These are phyloP conservation scores for Hypsibius dujardini DNA, from an alignment of 1,140 invertebrate species.

Conservation along the genomic window DNA sequence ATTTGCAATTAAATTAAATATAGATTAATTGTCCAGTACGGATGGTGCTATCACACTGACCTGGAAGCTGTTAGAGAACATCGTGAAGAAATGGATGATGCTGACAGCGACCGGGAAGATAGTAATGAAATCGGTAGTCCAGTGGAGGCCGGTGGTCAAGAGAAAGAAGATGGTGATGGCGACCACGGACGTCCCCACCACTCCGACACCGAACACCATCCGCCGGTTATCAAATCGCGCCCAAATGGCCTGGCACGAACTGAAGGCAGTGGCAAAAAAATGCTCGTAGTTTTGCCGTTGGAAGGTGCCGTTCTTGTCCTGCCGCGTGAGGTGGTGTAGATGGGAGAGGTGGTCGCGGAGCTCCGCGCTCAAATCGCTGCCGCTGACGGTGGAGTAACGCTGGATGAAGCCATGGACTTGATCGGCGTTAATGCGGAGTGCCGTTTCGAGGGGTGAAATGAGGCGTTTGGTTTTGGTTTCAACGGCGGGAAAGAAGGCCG, in stretches of 20 bases:
- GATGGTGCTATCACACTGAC: conserved; percentile 34
- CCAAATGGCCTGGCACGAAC: conserved; percentile 60
- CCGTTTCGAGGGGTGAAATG: conserved; percentile 29
- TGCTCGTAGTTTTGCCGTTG: conserved; percentile 26
- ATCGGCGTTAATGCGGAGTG: conserved; percentile 51
- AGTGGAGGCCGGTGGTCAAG: conserved; percentile 18
- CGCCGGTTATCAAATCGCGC: conserved; percentile 57
- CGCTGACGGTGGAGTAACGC: conserved; percentile 36
- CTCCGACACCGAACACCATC: conserved; percentile 50
- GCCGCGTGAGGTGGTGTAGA: conserved; percentile 19
- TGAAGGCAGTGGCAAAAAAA: conserved; percentile 43
- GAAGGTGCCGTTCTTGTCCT: not conserved
- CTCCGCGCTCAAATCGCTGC: conserved; percentile 26
- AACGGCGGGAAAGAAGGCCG: conserved; percentile 40
- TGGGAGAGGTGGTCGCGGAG: conserved; percentile 35
- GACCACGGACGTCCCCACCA: conserved; percentile 24
- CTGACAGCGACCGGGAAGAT: conserved; percentile 21
- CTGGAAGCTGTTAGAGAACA: conserved; percentile 79
- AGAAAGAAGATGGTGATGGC: conserved; percentile 25
- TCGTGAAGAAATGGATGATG: conserved; percentile 26
- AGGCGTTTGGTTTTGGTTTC: conserved; percentile 35
- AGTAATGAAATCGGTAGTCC: conserved; percentile 9
- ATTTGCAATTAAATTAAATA: too few species aligned
- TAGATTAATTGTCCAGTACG: too few species aligned
- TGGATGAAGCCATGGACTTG: conserved; percentile 49